Evolutionary conservation across 2,797 vertebrate genomes (phyloP), one percentile per base, ranked within the genome.

Genomic region (Chrysocyon brachyurus): DNA sequence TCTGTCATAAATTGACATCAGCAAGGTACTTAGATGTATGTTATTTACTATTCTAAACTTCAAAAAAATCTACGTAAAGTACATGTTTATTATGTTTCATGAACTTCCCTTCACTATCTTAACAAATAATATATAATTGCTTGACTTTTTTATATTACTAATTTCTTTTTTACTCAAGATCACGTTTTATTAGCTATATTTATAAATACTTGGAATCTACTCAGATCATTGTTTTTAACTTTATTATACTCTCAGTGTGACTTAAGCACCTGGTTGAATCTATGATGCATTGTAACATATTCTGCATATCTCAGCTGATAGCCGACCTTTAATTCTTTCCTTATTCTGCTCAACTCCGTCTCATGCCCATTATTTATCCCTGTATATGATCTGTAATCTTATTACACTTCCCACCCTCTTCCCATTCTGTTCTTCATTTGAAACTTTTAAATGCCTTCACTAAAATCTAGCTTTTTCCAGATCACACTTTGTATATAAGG

Each of bases 381-480:
- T 85, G 92, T 12, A 72, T 22, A 56, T 78, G 49, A 61, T 56
- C 49, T 88, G 2, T 90, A 68, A 93, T 96, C n/a, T 96, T 92
- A 87, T 93, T 77, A 77, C 3, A 21, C 52, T 90, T 96, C 15
- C 36, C 17, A 89, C 19, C 31, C 19, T 79, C 9, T 95, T 31
- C 56, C 21, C 79, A n/a, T 91, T 95, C 28, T 94, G n/a, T 79
- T 77, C 86, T 93, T 93, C 49, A 94, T 93, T 49, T 92, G 63
- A 93, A 85, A 64, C 36, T 95, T 95, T 87, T 87, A 96, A 96
- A 73, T 86, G 33, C 17, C 56, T 31, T 79, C 49, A 87, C 56
- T 89, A 31, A 96, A 97, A 90, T 94, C 9, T 63, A 78, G 46
- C 46, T 96, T 81, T 97, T 95, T 89, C 49, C 64, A 91, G 63